Conservation (phyloP, 2,888 invertebrate genomes). For the Hipparchia semele region DNA sequence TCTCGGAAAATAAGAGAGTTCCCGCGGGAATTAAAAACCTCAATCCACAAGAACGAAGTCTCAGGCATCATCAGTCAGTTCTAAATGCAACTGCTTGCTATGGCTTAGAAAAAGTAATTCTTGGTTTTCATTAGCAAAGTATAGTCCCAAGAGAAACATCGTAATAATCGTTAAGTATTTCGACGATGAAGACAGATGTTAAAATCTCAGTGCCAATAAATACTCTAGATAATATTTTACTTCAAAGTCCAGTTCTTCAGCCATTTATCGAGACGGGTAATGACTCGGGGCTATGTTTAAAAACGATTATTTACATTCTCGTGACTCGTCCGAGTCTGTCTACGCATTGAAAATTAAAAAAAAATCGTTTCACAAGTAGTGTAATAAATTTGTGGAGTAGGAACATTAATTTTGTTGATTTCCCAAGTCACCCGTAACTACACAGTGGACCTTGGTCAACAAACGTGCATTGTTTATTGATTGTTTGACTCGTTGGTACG, state of each 20-base stretch:
- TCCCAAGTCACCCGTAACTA: constrained; percentile 10
- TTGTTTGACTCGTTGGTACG: not conserved
- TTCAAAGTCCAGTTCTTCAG: constrained; percentile 1
- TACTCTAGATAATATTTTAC: not conserved
- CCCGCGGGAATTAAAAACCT: too few species aligned
- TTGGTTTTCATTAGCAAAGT: not conserved
- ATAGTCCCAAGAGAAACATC: not conserved
- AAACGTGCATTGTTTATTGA: constrained; percentile 14
- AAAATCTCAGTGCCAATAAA: constrained; percentile 1
- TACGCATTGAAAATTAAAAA: not conserved
- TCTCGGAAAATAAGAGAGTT: too few species aligned
- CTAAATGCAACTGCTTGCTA: not conserved
- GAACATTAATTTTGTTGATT: constrained; percentile 23
- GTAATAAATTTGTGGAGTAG: constrained; percentile 20
- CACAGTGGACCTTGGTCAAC: constrained; percentile 16
- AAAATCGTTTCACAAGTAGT: constrained; percentile 11
- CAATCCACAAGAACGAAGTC: too few species aligned
- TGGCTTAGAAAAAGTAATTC: not conserved
- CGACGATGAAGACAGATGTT: not conserved
- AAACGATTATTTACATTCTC: constrained; percentile 5
- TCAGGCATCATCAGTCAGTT: too few species aligned
- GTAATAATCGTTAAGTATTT: not conserved
- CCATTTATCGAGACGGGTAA: not conserved
- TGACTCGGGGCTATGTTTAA: not conserved
- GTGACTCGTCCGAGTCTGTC: not conserved